Conservation (phyloP, 2,888 invertebrate genomes). For the Nasonovia ribisnigri region DNA sequence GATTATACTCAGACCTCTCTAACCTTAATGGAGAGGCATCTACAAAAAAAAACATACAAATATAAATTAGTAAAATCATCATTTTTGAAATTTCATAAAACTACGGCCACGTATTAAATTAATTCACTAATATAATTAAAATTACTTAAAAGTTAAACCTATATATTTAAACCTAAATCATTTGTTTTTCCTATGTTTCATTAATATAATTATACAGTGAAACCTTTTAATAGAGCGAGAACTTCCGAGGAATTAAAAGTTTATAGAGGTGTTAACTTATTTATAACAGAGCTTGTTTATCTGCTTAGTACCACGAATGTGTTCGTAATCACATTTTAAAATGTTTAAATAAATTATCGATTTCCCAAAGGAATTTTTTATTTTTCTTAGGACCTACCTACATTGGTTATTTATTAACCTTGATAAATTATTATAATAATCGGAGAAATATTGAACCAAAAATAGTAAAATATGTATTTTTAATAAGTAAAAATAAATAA, state of each 20-base stretch:
- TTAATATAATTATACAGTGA: neutral
- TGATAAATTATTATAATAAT: neutral
- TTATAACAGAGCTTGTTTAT: neutral
- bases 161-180: neutral
- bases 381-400: too few species aligned
- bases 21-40: constrained; percentile 16
- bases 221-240: neutral
- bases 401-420: neutral
- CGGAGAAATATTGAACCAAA: neutral
- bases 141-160: neutral
- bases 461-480: neutral
- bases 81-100: neutral
- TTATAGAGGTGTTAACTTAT: neutral
- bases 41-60: neutral
- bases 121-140: neutral
- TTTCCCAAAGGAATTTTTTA: neutral
- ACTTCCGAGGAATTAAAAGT: neutral
- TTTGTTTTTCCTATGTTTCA: neutral
- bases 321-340: neutral
- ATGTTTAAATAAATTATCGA: neutral
- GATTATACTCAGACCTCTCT: constrained; percentile 36
- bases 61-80: neutral
- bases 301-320: neutral
- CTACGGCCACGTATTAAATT: neutral
- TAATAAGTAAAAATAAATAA: neutral